Evolutionary conservation across 2,797 vertebrate species (phyloP).

Genomic region (Phataginus tetradactyla): DNA sequence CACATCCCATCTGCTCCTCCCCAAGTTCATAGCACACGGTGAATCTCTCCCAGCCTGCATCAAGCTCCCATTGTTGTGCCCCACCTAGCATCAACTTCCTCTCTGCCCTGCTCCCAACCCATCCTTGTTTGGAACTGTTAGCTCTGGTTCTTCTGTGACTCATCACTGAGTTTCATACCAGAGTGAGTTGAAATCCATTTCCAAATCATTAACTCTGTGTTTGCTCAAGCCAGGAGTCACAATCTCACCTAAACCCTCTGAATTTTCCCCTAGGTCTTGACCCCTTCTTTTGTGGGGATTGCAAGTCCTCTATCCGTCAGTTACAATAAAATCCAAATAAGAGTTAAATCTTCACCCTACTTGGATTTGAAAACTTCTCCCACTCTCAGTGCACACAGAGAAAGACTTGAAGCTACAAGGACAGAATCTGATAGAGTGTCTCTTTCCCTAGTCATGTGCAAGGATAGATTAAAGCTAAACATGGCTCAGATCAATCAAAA

Average conservation of each 20-base stretch:
- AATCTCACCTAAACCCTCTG: constrained; percentile 21
- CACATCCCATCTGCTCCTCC: constrained; percentile 32
- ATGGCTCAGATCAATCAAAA: constrained; percentile 68
- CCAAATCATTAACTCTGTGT: constrained; percentile 58
- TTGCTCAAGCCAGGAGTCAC: constrained; percentile 51
- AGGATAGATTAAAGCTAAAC: constrained; percentile 77
- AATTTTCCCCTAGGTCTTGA: constrained; percentile 16
- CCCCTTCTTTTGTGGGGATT: constrained; percentile 29
- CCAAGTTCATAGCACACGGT: not conserved
- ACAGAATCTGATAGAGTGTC: constrained; percentile 63
- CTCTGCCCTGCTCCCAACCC: not conserved
- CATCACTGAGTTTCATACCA: constrained; percentile 30
- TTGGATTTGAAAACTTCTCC: constrained; percentile 56
- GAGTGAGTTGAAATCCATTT: constrained; percentile 45
- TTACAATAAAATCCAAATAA: constrained; percentile 54
- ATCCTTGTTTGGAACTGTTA: constrained; percentile 34
- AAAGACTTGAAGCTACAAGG: constrained; percentile 25
- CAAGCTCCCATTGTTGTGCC: constrained; percentile 57
- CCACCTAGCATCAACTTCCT: constrained; percentile 45
- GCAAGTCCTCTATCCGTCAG: not conserved
- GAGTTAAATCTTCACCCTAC: constrained; percentile 63
- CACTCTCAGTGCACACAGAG: constrained; percentile 6
- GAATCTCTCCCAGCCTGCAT: not conserved
- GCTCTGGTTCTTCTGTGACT: constrained; percentile 42
- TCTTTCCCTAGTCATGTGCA: constrained; percentile 65